Evolutionary conservation across 2,888 invertebrate genomes (phyloP).

Genomic region (Nematopogon swammerdamellus): DNA sequence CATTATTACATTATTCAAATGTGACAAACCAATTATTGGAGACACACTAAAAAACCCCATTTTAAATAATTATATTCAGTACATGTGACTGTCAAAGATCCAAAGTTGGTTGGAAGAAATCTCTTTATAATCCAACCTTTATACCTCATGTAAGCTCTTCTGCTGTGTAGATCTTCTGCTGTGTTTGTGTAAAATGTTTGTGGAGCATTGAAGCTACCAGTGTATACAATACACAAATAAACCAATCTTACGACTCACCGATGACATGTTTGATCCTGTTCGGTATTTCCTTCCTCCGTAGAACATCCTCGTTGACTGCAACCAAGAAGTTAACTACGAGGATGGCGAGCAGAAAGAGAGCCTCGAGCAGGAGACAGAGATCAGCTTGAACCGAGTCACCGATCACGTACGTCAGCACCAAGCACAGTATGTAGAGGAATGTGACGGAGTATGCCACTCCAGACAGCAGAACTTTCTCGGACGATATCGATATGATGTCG

Average conservation of each 20-base stretch:
- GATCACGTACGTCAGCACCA: constrained; percentile 36
- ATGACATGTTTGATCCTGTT: constrained; percentile 44
- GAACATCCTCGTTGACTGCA: constrained; percentile 45
- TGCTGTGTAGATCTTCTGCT: too few species aligned
- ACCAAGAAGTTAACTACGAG: constrained; percentile 39
- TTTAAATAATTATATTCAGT: neutral
- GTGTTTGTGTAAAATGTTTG: too few species aligned
- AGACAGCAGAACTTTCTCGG: constrained; percentile 40
- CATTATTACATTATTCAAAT: too few species aligned
- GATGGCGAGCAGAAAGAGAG: constrained; percentile 38
- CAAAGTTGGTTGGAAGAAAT: neutral
- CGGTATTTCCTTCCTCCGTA: constrained; percentile 53
- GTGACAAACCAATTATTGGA: too few species aligned
- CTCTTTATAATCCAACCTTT: too few species aligned
- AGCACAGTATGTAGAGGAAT: constrained; percentile 33
- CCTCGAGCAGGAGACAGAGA: constrained; percentile 39
- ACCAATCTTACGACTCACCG: constrained; percentile 25
- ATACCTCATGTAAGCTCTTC: too few species aligned
- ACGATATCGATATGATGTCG: constrained; percentile 45
- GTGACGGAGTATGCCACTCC: constrained; percentile 45
- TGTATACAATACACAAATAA: neutral
- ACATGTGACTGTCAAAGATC: neutral
- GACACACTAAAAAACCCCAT: too few species aligned
- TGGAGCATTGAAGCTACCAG: too few species aligned
- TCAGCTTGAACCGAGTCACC: constrained; percentile 41